Evolutionary conservation across 2,888 invertebrate genomes (phyloP).

Genomic region (Napeogenes inachia): DNA sequence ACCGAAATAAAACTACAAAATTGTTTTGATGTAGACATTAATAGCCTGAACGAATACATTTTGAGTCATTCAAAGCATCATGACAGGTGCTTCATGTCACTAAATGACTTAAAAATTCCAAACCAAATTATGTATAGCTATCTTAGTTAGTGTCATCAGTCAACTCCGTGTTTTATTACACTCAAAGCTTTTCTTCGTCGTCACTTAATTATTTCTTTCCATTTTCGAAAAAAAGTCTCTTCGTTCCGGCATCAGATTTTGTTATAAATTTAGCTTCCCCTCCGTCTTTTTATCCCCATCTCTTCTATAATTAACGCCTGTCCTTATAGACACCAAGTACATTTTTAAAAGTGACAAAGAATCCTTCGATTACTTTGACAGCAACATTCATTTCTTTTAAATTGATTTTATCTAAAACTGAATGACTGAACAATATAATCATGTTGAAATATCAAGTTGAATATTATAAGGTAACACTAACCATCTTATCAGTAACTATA

Average conservation of each 20-base stretch:
- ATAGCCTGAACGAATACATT: constrained; percentile 10
- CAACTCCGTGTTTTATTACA: constrained; percentile 69
- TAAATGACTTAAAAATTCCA: constrained; percentile 45
- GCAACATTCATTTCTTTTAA: background rate
- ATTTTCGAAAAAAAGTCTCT: constrained; percentile 57
- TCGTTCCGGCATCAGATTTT: constrained; percentile 66
- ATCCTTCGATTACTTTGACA: constrained; percentile 10
- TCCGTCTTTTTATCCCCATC: constrained; percentile 44
- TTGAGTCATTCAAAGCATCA: constrained; percentile 32
- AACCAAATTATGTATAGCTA: constrained; percentile 44
- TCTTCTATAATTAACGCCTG: constrained; percentile 56
- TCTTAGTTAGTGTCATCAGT: constrained; percentile 56
- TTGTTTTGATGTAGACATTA: constrained; percentile 5
- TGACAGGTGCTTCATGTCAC: constrained; percentile 55
- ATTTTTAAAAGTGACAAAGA: constrained; percentile 33
- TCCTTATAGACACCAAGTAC: constrained; percentile 44
- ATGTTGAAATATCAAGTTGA: too few species aligned
- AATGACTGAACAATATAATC: too few species aligned
- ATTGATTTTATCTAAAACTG: background rate
- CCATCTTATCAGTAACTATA: too few species aligned
- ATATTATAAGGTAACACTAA: too few species aligned
- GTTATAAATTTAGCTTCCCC: constrained; percentile 68
- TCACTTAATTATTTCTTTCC: constrained; percentile 71
- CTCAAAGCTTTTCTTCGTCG: constrained; percentile 51
- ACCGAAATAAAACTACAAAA: background rate